Conservation (phyloP, 2,113 vertebrate genomes). For the Lophura nycthemera region DNA sequence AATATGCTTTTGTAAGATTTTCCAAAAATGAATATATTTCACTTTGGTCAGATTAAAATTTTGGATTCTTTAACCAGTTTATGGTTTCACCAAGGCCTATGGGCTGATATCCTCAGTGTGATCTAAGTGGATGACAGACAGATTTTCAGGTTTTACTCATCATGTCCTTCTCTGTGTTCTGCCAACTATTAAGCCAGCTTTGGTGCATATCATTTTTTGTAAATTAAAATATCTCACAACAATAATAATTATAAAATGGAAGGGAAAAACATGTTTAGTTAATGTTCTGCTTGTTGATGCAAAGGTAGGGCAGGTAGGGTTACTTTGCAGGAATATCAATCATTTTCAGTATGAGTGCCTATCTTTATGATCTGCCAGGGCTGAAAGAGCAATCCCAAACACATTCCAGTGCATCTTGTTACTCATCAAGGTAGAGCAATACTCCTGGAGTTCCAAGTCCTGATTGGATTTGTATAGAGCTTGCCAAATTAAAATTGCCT, state of each 20-base stretch:
- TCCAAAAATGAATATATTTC: neutral
- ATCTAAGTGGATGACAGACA: neutral
- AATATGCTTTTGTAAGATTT: neutral
- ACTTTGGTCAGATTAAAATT: neutral
- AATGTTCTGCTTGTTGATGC: neutral
- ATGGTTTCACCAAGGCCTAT: neutral
- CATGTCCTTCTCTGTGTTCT: neutral
- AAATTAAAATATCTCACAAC: neutral
- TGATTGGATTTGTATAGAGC: slow-evolving; percentile 55
- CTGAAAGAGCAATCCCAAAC: slow-evolving; percentile 10
- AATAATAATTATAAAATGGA: slow-evolving; percentile 11
- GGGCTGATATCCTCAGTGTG: neutral
- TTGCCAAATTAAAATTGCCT: slow-evolving; percentile 74
- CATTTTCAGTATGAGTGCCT: slow-evolving; percentile 14
- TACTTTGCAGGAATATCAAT: slow-evolving; percentile 46
- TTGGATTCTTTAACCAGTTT: neutral
- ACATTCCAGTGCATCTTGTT: slow-evolving; percentile 43
- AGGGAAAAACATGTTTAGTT: neutral
- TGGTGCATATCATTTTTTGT: neutral
- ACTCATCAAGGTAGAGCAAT: slow-evolving; percentile 37
- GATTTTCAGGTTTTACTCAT: neutral
- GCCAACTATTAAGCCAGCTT: neutral
- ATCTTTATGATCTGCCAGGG: slow-evolving; percentile 26
- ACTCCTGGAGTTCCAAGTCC: slow-evolving; percentile 58
- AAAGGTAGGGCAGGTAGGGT: neutral